These are phyloP conservation scores for Acleris holmiana DNA, from an alignment of 2,888 invertebrate genomes.

Conservation along the genomic window DNA sequence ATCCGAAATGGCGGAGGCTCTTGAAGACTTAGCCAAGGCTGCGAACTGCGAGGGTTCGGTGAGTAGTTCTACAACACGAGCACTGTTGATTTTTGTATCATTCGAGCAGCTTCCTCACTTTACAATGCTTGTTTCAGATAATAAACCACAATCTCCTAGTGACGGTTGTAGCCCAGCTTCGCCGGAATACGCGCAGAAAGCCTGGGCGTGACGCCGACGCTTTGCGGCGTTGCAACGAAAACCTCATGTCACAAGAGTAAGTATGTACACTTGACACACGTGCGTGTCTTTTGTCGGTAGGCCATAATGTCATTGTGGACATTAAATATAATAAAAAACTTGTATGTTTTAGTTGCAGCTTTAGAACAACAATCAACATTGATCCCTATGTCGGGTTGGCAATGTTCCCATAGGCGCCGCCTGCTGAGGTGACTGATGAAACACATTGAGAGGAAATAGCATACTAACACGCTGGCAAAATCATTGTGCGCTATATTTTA, in stretches of 20 bases:
- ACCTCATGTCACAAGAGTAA: constrained; percentile 10
- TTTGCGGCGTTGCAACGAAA: constrained; percentile 6
- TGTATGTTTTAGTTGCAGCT: constrained; percentile 6
- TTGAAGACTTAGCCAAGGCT: constrained; percentile 22
- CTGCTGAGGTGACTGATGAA: neutral
- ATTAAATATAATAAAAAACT: too few relatives aligned
- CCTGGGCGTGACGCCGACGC: neutral
- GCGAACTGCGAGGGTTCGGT: constrained; percentile 1
- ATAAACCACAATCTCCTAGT: neutral
- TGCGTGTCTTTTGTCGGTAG: neutral
- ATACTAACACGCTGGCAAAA: too few relatives aligned
- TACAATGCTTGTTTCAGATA: neutral
- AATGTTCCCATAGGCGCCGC: neutral
- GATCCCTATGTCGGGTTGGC: neutral
- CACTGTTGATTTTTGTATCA: too few relatives aligned
- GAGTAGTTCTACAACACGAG: neutral
- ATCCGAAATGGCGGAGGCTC: constrained; percentile 20
- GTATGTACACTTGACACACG: neutral
- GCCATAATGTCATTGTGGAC: too few relatives aligned
- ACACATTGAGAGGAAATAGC: neutral
- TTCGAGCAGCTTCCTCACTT: neutral
- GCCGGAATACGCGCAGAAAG: neutral
- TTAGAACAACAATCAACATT: neutral
- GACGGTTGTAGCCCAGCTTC: neutral
- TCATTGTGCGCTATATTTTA: too few relatives aligned